Conservation (phyloP, 1,140 invertebrate genomes). For the Megalopta genalis region DNA sequence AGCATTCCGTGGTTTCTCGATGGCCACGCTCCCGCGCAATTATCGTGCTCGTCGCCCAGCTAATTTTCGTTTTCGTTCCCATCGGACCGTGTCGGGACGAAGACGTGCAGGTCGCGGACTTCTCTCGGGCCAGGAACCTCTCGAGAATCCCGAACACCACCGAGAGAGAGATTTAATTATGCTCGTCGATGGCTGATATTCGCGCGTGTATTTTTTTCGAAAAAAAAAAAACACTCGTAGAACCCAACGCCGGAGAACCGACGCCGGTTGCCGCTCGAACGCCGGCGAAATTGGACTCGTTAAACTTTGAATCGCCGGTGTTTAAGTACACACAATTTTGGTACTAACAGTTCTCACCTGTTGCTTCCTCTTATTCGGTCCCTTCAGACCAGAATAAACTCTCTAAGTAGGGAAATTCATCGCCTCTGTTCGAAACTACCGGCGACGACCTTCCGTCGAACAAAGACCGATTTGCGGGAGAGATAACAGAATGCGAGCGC, state of each 20-base stretch:
- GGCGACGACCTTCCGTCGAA: not conserved
- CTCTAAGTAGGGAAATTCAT: not conserved
- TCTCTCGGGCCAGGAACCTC: too few relatives aligned
- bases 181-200: not conserved
- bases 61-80: not conserved
- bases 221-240: not conserved
- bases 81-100: not conserved
- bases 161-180: not conserved
- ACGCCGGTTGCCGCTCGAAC: not conserved
- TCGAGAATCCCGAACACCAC: too few relatives aligned
- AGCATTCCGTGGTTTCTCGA: slow-evolving; percentile 23
- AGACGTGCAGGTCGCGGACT: not conserved
- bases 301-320: not conserved
- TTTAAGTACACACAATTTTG: not conserved
- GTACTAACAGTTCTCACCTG: slow-evolving; percentile 11
- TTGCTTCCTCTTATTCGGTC: slow-evolving; percentile 16
- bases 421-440: too few relatives aligned
- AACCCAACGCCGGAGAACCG: too few relatives aligned
- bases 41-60: slow-evolving; percentile 11
- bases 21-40: slow-evolving; percentile 31
- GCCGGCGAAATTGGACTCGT: not conserved
- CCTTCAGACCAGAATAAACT: not conserved
- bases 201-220: not conserved
- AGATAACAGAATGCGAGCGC: not conserved
- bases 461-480: not conserved